Conservation (phyloP, 2,888 invertebrate genomes). For the Parnassius glacialis region DNA sequence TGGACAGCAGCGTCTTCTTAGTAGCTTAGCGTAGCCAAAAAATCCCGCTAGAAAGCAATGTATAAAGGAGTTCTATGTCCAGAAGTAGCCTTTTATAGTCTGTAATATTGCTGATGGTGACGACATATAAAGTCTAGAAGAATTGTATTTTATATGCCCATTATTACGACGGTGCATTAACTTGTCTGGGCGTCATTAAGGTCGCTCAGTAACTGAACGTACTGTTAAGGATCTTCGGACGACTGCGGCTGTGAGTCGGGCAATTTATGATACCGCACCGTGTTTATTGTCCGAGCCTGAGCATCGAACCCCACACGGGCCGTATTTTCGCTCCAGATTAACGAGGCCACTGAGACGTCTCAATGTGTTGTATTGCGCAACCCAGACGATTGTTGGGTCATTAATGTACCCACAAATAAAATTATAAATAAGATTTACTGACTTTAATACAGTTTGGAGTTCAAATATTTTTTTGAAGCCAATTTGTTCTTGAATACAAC, state of each 20-base stretch:
- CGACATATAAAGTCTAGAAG: background rate
- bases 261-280: conserved; percentile 18
- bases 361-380: background rate
- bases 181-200: conserved; percentile 6
- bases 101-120: too few species aligned
- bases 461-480: too few species aligned
- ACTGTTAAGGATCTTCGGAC: background rate
- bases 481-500: too few species aligned
- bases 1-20: too few species aligned
- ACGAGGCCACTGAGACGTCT: conserved; percentile 13
- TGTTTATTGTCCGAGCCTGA: conserved; percentile 1
- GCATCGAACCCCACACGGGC: conserved; percentile 7
- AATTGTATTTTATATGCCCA: conserved; percentile 1
- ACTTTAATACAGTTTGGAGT: background rate
- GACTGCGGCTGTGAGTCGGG: background rate
- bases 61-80: too few species aligned
- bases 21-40: too few species aligned
- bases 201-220: conserved; percentile 3
- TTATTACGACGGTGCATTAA: conserved; percentile 10
- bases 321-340: conserved; percentile 14
- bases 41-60: too few species aligned
- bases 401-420: conserved; percentile 1
- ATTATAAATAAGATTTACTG: background rate
- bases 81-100: too few species aligned
- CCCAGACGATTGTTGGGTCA: background rate